phyloP scores from a whole-genome alignment of 1,140 invertebrate species.

The Caenorhabditis tropicalis region DNA sequence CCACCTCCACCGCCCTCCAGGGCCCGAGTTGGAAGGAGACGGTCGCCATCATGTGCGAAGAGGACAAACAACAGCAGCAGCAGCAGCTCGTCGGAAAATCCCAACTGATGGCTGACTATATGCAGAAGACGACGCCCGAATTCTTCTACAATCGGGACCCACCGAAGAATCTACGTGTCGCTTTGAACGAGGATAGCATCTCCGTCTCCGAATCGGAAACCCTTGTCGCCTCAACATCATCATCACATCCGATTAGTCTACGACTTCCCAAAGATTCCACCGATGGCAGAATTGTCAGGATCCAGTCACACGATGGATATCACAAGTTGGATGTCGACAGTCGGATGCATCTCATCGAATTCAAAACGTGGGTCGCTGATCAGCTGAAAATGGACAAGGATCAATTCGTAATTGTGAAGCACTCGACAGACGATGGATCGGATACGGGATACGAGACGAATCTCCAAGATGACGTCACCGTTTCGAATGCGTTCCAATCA shows the following conservation, averaged over 20 bases:
- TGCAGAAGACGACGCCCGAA: background rate
- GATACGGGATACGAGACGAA: slow-evolving; percentile 17
- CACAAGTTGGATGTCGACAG: slow-evolving; percentile 31
- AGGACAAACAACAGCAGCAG: background rate
- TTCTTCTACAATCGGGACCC: background rate
- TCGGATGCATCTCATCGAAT: background rate
- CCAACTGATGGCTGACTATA: slow-evolving; percentile 18
- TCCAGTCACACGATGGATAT: background rate
- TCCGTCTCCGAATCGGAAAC: background rate
- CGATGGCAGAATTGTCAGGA: background rate
- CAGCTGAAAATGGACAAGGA: background rate
- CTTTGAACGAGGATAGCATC: background rate
- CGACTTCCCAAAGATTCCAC: background rate
- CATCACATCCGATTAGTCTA: background rate
- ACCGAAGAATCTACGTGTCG: background rate
- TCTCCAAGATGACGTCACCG: slow-evolving; percentile 20
- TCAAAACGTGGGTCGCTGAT: slow-evolving; percentile 42
- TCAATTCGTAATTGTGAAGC: slow-evolving; percentile 22
- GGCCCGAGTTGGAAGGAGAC: slow-evolving; percentile 39
- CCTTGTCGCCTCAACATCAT: background rate
- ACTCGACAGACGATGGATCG: background rate
- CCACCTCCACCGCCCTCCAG: background rate
- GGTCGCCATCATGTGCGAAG: background rate
- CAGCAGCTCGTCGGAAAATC: slow-evolving; percentile 27
- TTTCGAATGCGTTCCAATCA: slow-evolving; percentile 33